Conservation (phyloP, 2,113 vertebrate genomes). For the Protomyctophum bolini region DNA sequence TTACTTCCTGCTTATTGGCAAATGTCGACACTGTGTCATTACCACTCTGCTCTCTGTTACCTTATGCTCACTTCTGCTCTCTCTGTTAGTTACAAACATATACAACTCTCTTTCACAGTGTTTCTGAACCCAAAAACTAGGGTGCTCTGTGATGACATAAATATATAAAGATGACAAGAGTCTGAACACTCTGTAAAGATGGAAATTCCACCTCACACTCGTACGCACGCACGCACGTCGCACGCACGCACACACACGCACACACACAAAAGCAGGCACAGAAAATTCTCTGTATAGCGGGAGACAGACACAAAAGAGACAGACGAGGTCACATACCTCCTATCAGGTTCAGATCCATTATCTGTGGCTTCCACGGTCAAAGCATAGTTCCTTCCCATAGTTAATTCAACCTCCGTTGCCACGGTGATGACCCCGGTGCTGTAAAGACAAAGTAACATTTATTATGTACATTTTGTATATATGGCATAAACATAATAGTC, state of each 20-base stretch:
- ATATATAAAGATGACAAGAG: too few relatives aligned
- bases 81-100: slow-evolving; percentile 6
- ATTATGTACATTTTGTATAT: too few relatives aligned
- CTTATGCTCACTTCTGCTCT: background rate
- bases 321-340: slow-evolving; percentile 79
- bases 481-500: too few relatives aligned
- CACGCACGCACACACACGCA: background rate
- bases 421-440: slow-evolving; percentile 85
- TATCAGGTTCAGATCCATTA: slow-evolving; percentile 81
- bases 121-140: slow-evolving; percentile 23
- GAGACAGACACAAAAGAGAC: background rate
- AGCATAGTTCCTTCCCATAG: slow-evolving; percentile 84
- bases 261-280: background rate
- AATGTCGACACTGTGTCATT: slow-evolving; percentile 16
- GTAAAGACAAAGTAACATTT: slow-evolving; percentile 15
- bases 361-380: slow-evolving; percentile 90
- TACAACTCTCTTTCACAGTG: slow-evolving; percentile 17
- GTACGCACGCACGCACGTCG: background rate
- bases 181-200: too few relatives aligned
- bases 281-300: background rate
- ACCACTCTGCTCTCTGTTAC: background rate
- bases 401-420: slow-evolving; percentile 76
- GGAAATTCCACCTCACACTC: too few relatives aligned
- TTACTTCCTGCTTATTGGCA: slow-evolving; percentile 18
- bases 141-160: too few relatives aligned